Evolutionary conservation across 30 jellyfish, hydroid and myxozoan genomes (phyloP), one percentile per base, ranked within the genome.

Genomic region (Hydractinia echinata): DNA sequence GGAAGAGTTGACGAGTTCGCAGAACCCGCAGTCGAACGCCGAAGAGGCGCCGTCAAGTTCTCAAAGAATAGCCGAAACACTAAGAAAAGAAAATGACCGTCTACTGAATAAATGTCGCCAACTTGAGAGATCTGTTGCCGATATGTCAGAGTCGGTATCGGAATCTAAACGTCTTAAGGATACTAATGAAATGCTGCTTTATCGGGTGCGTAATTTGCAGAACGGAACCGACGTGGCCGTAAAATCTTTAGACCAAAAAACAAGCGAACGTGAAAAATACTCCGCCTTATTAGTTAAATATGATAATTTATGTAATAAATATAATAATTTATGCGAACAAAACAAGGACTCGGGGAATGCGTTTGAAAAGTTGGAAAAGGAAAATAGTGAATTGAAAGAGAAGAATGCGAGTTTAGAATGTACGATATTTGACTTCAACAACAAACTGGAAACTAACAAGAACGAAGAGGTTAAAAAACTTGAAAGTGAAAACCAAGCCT

Each of bases 231-330:
- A 71, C 44, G 39, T 7, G 51, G 74, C 44, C 67, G n/a, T 19
- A 8, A 50, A 71, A 7, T 58, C 44, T 30, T 55, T 71, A 4
- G 61, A 71, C n/a, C 60, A 30, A 61, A 9, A 73, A 7, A 5
- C 76, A 39, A 58, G 39, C 71, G 87, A 76, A 18, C 64, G 73
- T 55, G 71, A 52, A 50, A 76, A 54, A 55, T 55, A 52, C 81
- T 55, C 76, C 13, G 77, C 74, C 21, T 52, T 19, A 68, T 62
- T 58, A 72, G 54, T 9, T 10, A 19, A 1, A 76, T 50, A 81
- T 76, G 77, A 50, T 77, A 79, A 60, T 20, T 84, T 64, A 64
- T 18, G 73, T 21, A 68, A 84, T 20, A 52, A 77, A 4, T 55
- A 84, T 19, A 71, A 44, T 70, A 84, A 16, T 5, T 11, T 84